Evolutionary conservation across 2,113 vertebrate species (phyloP), one percentile per base, ranked within the genome.

Genomic region (Cephalopholis sonnerati): DNA sequence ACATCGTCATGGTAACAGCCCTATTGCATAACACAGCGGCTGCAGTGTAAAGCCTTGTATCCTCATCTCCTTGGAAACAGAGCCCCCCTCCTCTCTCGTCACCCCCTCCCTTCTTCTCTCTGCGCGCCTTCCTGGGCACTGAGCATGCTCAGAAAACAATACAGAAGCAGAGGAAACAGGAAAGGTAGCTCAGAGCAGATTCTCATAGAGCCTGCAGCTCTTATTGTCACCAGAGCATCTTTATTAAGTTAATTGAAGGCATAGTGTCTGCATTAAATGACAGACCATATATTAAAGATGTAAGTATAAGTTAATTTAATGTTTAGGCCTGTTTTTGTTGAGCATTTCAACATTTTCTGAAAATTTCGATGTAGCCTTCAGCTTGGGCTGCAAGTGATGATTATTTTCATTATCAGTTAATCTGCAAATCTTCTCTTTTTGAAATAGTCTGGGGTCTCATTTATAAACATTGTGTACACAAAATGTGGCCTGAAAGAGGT

Each of bases 11-110:
- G 88, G 94, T 87, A 94, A 95, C 94, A 67, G 87, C 79, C 79
- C 63, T 87, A 81, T 95, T 96, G 92, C 93, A 94, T 96, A 96
- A 96, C 89, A 72, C 81, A 70, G 88, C 63, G 57, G 84, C 88
- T 85, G 89, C 86, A 89, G 83, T 90, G 80, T 90, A 84, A 93
- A 92, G 87, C 91, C 93, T 94, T 92, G 93, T 89, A 89, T 93
- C 91, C 67, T 17, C 46, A 24, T 95, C 89, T 88, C 94, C 91
- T 67, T 95, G 92, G 94, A 90, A 93, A 95, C 92, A 63, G 79
- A 80, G 18, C 57, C 80, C 82, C 71, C 87, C 41, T 74, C 22
- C 48, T 29, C 46, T 4, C 0, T 11, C 6, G 25, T 25, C 18
- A 15, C 67, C 72, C 24, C 46, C 53, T 65, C 74, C 74, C 32